Conservation (phyloP, 2,888 invertebrate genomes). For the Metalampra italica region DNA sequence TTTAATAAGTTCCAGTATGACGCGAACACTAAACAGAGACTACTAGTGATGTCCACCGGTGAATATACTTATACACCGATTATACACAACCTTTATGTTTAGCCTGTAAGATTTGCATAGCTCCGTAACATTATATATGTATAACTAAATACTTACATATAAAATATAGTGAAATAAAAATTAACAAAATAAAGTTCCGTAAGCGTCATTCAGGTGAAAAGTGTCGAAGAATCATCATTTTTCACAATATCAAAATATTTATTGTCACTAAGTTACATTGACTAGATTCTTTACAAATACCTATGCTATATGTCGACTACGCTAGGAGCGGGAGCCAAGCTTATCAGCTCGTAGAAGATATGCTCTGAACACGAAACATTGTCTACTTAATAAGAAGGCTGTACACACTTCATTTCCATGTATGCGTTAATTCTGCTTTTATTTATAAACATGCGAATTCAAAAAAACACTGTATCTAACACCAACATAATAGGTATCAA, state of each 20-base stretch:
- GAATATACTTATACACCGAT: slow-evolving; percentile 22
- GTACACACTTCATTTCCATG: neutral
- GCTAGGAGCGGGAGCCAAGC: slow-evolving; percentile 40
- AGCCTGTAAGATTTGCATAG: slow-evolving; percentile 29
- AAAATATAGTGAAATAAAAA: neutral
- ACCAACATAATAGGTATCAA: no score
- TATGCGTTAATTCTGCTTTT: no score
- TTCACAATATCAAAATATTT: slow-evolving; percentile 53
- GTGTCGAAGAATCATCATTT: slow-evolving; percentile 14
- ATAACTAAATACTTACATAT: neutral
- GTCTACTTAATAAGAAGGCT: slow-evolving; percentile 32
- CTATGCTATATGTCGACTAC: slow-evolving; percentile 21
- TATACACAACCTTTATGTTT: slow-evolving; percentile 59
- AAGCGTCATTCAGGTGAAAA: neutral
- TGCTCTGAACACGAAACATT: slow-evolving; percentile 67
- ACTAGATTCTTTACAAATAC: slow-evolving; percentile 36
- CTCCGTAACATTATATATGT: neutral
- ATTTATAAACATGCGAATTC: no score
- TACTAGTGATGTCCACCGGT: neutral
- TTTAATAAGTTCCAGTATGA: slow-evolving; percentile 30
- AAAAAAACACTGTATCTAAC: no score
- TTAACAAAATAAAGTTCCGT: neutral
- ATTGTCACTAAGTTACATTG: slow-evolving; percentile 45
- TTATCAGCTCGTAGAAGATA: slow-evolving; percentile 48
- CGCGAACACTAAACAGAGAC: slow-evolving; percentile 13